Evolutionary conservation across 1,140 invertebrate genomes (phyloP).

Genomic region (Pseudomyrmex concolor): DNA sequence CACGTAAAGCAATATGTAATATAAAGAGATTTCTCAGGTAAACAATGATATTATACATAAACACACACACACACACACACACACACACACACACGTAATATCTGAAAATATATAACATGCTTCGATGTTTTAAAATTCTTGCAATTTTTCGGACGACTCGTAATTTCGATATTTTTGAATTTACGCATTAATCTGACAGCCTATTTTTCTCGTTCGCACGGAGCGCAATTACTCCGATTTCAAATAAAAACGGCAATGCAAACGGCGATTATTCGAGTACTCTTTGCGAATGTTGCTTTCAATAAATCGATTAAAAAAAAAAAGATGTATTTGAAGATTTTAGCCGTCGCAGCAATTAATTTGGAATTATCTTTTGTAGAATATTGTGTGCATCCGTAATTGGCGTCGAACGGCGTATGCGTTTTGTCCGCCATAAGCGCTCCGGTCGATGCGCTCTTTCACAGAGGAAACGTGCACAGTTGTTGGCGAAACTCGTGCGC

Average conservation of each 20-base stretch:
- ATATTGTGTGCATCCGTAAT: conserved; percentile 41
- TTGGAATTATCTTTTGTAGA: conserved; percentile 48
- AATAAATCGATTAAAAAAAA: conserved; percentile 18
- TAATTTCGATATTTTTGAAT: conserved; percentile 28
- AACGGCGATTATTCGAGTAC: background rate
- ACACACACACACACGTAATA: conserved; percentile 28
- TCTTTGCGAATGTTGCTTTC: background rate
- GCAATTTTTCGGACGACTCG: background rate
- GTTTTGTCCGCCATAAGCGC: background rate
- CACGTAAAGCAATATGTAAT: conserved; percentile 59
- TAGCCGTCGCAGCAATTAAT: conserved; percentile 40
- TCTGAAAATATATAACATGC: too few relatives aligned
- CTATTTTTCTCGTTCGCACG: background rate
- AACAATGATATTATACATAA: too few relatives aligned
- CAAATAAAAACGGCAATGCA: background rate
- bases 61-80: too few relatives aligned
- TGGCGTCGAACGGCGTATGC: background rate
- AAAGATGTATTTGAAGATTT: conserved; percentile 10
- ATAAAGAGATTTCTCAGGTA: conserved; percentile 43
- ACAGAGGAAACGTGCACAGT: background rate
- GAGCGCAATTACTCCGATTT: background rate
- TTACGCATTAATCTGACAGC: background rate
- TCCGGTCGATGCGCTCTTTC: conserved; percentile 16
- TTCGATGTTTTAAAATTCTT: too few relatives aligned
- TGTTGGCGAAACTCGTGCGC: conserved; percentile 26